These are phyloP conservation scores for Nasonia giraulti DNA, from an alignment of 1,140 invertebrate genomes.

Conservation along the genomic window DNA sequence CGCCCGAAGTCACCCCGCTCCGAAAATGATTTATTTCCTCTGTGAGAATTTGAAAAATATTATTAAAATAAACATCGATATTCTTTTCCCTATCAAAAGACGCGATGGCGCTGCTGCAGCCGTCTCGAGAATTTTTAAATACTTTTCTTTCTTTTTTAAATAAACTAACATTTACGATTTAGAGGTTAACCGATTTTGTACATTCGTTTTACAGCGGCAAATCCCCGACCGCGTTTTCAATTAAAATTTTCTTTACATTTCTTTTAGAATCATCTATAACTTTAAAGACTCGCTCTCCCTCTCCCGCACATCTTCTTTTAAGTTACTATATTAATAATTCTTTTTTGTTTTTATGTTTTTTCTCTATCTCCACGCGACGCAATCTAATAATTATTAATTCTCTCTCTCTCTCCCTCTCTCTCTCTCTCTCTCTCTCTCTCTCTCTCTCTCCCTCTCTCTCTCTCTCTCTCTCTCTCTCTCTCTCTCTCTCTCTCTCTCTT, in stretches of 20 bases:
- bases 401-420: slow-evolving; percentile 55
- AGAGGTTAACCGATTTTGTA: slow-evolving; percentile 72
- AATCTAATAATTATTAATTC: slow-evolving; percentile 74
- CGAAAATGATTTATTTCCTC: slow-evolving; percentile 9
- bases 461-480: too few species aligned
- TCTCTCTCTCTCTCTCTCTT: slow-evolving; percentile 59
- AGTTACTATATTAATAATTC: slow-evolving; percentile 72
- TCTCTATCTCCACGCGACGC: slow-evolving; percentile 54
- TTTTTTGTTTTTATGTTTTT: slow-evolving; percentile 53
- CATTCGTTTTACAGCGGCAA: slow-evolving; percentile 63
- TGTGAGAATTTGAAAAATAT: slow-evolving; percentile 15
- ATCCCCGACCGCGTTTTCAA: slow-evolving; percentile 41
- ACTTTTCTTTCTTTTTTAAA: slow-evolving; percentile 36
- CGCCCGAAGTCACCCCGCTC: slow-evolving; percentile 36
- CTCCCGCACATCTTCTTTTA: slow-evolving; percentile 55
- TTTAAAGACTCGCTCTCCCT: slow-evolving; percentile 53
- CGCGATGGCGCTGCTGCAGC: slow-evolving; percentile 20
- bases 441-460: too few species aligned
- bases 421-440: too few species aligned
- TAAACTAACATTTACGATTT: slow-evolving; percentile 70
- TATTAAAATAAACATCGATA: slow-evolving; percentile 28
- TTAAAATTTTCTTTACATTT: slow-evolving; percentile 54
- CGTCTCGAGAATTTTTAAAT: slow-evolving; percentile 43
- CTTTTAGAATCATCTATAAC: slow-evolving; percentile 55
- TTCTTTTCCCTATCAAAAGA: slow-evolving; percentile 33